These are phyloP conservation scores for Thecocarcelia acutangulata DNA, from an alignment of 2,888 invertebrate species.

Conservation along the genomic window DNA sequence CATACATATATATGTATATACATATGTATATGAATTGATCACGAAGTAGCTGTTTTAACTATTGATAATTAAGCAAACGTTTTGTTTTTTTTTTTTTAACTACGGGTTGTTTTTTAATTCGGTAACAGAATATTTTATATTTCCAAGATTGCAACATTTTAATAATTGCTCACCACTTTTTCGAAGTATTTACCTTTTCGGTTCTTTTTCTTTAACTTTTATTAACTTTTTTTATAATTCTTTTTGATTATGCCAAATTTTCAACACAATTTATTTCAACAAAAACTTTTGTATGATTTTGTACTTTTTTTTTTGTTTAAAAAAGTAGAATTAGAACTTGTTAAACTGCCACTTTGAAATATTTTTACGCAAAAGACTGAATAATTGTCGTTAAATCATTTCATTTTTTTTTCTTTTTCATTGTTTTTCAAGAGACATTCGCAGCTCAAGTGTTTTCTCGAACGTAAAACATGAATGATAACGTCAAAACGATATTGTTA, in stretches of 20 bases:
- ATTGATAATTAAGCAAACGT: too few species aligned
- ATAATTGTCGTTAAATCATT: slow-evolving; percentile 37
- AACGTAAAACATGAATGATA: slow-evolving; percentile 58
- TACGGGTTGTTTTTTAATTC: too few species aligned
- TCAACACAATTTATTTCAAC: neutral
- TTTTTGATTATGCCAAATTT: neutral
- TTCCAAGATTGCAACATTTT: too few species aligned
- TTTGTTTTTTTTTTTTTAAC: too few species aligned
- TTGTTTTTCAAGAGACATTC: slow-evolving; percentile 36
- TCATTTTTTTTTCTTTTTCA: slow-evolving; percentile 12
- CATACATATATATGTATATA: too few species aligned
- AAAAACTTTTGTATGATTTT: slow-evolving; percentile 10
- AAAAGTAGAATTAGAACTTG: neutral
- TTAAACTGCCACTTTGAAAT: slow-evolving; percentile 36
- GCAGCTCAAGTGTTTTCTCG: slow-evolving; percentile 51
- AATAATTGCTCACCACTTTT: too few species aligned
- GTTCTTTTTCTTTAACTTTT: too few species aligned
- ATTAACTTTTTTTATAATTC: neutral
- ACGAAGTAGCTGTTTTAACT: too few species aligned
- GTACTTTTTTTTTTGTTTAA: neutral
- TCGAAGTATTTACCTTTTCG: too few species aligned
- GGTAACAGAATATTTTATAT: too few species aligned
- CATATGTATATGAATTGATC: too few species aligned
- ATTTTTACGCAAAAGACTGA: slow-evolving; percentile 38
- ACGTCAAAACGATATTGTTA: slow-evolving; percentile 65